Conservation (phyloP, 2,888 invertebrate species). For the Napeogenes sylphis region DNA sequence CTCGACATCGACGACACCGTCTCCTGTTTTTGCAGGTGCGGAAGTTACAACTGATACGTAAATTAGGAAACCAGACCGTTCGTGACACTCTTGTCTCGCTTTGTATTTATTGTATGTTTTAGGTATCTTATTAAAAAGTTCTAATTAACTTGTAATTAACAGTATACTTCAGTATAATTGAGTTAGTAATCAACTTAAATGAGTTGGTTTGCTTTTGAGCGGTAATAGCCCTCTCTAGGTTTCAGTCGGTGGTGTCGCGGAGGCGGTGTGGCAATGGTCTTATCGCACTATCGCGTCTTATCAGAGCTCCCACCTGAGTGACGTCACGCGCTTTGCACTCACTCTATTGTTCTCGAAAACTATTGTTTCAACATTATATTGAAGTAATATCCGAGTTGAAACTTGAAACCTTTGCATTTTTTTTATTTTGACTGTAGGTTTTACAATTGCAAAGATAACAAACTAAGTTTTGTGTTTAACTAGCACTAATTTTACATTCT, state of each 20-base stretch:
- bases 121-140: background rate
- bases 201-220: slow-evolving; percentile 6
- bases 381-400: slow-evolving; percentile 7
- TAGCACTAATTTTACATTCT: background rate
- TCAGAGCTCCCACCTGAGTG: slow-evolving; percentile 53
- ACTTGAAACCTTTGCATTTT: background rate
- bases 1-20: slow-evolving; percentile 84
- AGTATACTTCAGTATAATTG: background rate
- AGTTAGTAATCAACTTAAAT: background rate
- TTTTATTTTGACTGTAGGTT: background rate
- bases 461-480: slow-evolving; percentile 2
- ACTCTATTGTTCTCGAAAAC: slow-evolving; percentile 15
- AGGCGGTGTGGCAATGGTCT: slow-evolving; percentile 15
- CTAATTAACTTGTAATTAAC: background rate
- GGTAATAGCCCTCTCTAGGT: background rate
- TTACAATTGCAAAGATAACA: slow-evolving; percentile 4
- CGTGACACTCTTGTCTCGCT: background rate
- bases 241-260: background rate
- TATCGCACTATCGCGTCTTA: slow-evolving; percentile 49
- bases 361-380: slow-evolving; percentile 16
- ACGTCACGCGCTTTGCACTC: slow-evolving; percentile 43
- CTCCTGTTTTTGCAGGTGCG: slow-evolving; percentile 89
- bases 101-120: background rate
- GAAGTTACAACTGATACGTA: background rate
- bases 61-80: background rate